Evolutionary conservation across 2,888 invertebrate genomes (phyloP).

Genomic region (Parnassius mnemosyne): DNA sequence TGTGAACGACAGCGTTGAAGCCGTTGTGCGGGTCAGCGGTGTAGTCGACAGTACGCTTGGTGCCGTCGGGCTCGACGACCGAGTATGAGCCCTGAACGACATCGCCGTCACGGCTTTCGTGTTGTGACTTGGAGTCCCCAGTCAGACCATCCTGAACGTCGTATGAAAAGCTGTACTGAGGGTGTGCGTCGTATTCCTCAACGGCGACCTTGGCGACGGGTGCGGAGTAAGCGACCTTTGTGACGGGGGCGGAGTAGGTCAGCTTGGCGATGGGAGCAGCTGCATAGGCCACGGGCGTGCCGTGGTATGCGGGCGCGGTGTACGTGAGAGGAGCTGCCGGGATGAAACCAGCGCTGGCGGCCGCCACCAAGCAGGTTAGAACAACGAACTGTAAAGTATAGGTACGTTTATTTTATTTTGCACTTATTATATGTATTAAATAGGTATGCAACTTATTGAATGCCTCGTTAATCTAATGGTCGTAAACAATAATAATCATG

Average conservation of each 20-base stretch:
- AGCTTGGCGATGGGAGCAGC: conserved; percentile 60
- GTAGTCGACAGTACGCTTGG: conserved; percentile 78
- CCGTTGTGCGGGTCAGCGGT: conserved; percentile 71
- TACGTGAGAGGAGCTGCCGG: conserved; percentile 27
- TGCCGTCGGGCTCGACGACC: conserved; percentile 78
- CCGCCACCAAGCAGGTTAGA: conserved; percentile 51
- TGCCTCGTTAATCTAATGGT: too few species aligned
- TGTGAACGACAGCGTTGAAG: conserved; percentile 80
- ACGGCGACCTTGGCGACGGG: conserved; percentile 44
- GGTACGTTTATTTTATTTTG: too few species aligned
- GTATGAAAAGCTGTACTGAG: conserved; percentile 78
- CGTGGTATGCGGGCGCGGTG: conserved; percentile 42
- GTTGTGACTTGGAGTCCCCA: conserved; percentile 69
- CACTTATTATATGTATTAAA: too few species aligned
- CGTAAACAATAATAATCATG: too few species aligned
- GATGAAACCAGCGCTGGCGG: conserved; percentile 47
- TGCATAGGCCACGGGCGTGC: conserved; percentile 51
- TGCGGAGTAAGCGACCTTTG: conserved; percentile 21
- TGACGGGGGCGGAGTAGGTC: conserved; percentile 26
- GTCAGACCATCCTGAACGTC: conserved; percentile 79
- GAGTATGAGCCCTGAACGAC: conserved; percentile 78
- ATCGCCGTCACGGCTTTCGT: conserved; percentile 70
- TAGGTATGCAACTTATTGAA: too few species aligned
- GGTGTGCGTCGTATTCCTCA: conserved; percentile 42
- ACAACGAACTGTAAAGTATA: conserved; percentile 46